phyloP scores from a whole-genome alignment of 2,888 invertebrate species.

The Sipunculus nudus region DNA sequence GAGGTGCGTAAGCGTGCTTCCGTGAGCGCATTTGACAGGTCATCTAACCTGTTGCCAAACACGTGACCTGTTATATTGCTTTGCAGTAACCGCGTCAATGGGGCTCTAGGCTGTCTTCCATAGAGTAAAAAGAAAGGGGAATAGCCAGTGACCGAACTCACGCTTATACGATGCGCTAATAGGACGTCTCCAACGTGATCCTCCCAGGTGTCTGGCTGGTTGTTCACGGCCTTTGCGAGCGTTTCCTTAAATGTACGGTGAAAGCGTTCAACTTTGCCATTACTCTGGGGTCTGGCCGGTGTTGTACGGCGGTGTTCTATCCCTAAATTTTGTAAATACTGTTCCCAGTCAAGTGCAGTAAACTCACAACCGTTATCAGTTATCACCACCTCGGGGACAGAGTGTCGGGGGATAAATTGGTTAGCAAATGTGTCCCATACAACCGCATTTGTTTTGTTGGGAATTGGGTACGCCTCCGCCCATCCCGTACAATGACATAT shows the following conservation, averaged over 20 bases:
- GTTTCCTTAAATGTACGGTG: neutral
- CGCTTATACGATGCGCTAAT: slow-evolving; percentile 7
- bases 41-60: neutral
- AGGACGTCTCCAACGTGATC: neutral
- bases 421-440: slow-evolving; percentile 6
- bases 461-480: slow-evolving; percentile 8
- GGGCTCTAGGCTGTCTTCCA: slow-evolving; percentile 6
- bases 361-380: slow-evolving; percentile 11
- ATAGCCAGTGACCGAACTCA: slow-evolving; percentile 2
- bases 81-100: neutral
- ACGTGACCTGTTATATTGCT: neutral
- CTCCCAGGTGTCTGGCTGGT: neutral
- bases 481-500: slow-evolving; percentile 13
- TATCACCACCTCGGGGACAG: slow-evolving; percentile 3
- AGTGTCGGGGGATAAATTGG: slow-evolving; percentile 5
- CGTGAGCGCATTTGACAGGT: neutral
- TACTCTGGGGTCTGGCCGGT: slow-evolving; percentile 7
- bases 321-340: neutral
- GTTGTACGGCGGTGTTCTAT: slow-evolving; percentile 8
- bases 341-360: neutral
- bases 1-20: neutral
- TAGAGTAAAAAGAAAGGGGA: slow-evolving; percentile 12
- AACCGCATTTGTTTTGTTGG: slow-evolving; percentile 3
- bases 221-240: neutral
- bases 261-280: slow-evolving; percentile 1